Conservation (phyloP, 2,113 vertebrate genomes). For the Cricetomys ansorgei region DNA sequence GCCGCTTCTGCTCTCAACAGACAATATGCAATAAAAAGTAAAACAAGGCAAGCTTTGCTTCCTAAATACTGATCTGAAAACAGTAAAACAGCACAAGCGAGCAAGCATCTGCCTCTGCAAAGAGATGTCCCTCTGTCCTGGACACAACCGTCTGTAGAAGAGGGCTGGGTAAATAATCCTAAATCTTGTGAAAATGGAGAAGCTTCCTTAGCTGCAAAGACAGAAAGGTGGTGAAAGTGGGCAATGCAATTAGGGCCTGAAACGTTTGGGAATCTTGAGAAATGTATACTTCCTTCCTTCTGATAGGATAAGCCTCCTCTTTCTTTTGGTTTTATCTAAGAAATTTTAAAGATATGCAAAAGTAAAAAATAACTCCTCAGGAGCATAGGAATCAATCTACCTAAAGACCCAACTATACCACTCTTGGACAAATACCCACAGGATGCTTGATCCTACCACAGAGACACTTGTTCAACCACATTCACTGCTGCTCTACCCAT, state of each 20-base stretch:
- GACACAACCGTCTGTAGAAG: not conserved
- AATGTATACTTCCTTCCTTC: not conserved
- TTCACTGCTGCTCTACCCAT: not conserved
- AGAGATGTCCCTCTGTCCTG: not conserved
- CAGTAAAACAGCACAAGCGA: not conserved
- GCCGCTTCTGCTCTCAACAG: not conserved
- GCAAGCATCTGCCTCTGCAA: not conserved
- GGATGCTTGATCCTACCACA: not conserved
- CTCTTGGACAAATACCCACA: not conserved
- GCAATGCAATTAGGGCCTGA: not conserved
- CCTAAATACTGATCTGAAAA: constrained; percentile 15
- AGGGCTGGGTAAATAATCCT: not conserved
- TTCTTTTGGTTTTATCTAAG: constrained; percentile 26
- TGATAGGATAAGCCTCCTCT: not conserved
- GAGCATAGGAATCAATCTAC: not conserved
- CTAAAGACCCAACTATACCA: not conserved
- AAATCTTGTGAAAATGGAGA: constrained; percentile 22
- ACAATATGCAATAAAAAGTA: not conserved
- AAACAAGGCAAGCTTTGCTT: constrained; percentile 15
- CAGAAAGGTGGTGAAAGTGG: not conserved
- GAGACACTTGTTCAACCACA: not conserved
- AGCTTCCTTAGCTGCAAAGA: not conserved
- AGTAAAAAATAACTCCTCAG: not conserved
- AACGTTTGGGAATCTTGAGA: not conserved
- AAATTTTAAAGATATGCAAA: constrained; percentile 20